Conservation (phyloP, 2,113 vertebrate genomes). For the Antigone vipio region DNA sequence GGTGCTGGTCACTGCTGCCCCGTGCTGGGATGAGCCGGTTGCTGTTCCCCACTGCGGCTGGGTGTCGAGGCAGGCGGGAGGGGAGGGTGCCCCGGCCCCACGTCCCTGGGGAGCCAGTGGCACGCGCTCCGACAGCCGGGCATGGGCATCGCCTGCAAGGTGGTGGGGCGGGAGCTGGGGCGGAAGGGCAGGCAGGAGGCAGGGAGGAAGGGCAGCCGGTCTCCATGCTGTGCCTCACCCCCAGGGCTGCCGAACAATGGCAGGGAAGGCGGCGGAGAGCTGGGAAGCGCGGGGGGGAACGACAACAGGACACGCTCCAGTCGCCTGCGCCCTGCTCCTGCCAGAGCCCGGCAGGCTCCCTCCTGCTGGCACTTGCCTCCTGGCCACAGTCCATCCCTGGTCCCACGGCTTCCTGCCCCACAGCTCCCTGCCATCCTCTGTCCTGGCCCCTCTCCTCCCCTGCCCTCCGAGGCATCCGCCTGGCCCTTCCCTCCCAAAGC, state of each 20-base stretch:
- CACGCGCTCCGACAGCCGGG: not conserved
- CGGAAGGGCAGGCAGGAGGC: not conserved
- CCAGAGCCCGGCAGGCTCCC: not conserved
- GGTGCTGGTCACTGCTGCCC: not conserved
- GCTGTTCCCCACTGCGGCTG: not conserved
- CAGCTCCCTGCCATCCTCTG: not conserved
- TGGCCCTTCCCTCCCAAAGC: not conserved
- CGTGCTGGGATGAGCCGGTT: not conserved
- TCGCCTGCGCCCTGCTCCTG: not conserved
- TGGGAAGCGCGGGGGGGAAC: not conserved
- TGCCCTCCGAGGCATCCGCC: accelerated
- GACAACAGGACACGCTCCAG: not conserved
- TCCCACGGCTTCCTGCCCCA: not conserved
- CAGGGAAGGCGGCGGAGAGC: not conserved
- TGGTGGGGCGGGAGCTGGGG: not conserved
- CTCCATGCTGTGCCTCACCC: not conserved
- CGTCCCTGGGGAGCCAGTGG: not conserved
- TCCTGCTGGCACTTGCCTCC: not conserved
- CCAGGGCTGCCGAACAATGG: not conserved
- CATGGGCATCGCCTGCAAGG: not conserved
- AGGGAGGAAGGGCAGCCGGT: no score
- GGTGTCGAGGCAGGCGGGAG: not conserved
- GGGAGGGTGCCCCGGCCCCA: not conserved
- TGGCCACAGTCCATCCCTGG: accelerated
- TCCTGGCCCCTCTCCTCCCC: not conserved